Percentiles rank a stretch among this genome's conserved stretches.
Conservation (phyloP, 2,797 vertebrate genomes). For the Amphiprion clarkii region DNA sequence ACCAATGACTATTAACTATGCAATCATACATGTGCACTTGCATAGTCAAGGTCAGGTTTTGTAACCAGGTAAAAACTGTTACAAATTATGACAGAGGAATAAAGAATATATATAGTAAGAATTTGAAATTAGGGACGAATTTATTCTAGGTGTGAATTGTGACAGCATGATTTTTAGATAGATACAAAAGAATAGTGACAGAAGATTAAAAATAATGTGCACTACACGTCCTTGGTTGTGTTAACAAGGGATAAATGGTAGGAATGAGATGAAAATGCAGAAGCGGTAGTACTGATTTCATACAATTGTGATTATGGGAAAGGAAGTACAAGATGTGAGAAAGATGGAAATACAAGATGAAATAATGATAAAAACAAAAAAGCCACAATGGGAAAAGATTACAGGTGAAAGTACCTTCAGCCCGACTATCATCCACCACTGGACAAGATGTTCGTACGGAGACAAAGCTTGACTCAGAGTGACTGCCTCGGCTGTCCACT, state of each 20-base stretch:
- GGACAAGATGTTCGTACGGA: slow-evolving; percentile 95
- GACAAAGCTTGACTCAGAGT: slow-evolving; percentile 93
- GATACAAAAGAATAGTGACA: neutral
- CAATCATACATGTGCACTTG: slow-evolving; percentile 5
- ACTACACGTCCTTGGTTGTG: no score
- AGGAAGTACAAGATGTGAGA: neutral
- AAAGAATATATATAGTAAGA: neutral
- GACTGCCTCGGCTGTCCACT: slow-evolving; percentile 94
- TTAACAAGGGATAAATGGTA: neutral
- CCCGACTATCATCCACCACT: slow-evolving; percentile 95
- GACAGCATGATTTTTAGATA: neutral
- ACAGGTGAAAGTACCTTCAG: slow-evolving; percentile 89
- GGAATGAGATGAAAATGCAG: no score
- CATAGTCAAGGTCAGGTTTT: neutral
- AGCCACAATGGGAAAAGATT: neutral
- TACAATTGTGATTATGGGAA: slow-evolving; percentile 5
- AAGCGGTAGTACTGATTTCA: neutral
- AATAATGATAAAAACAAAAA: neutral
- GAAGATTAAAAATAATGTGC: neutral
- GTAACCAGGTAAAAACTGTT: no score
- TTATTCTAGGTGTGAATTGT: no score
- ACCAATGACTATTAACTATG: no score
- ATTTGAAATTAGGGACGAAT: neutral
- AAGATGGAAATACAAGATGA: neutral
- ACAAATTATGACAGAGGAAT: neutral